Base-by-base conservation (phyloP, 2,888 invertebrate genomes). In the Microdon myrmicae region DNA sequence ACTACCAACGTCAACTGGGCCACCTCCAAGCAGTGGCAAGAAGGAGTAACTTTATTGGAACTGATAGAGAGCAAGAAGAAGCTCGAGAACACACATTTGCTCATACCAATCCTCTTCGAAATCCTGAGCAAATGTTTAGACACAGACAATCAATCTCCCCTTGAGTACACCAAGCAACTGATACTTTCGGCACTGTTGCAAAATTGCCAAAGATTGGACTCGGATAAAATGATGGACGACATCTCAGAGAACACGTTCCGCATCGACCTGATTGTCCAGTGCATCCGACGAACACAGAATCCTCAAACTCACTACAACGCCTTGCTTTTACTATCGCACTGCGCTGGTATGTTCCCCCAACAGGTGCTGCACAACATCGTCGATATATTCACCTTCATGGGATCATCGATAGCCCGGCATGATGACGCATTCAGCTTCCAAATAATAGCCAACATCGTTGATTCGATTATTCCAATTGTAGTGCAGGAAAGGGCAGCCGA, bases 371-470 rank as follows among this genome's bases (percentile, higher is more conserved):
- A 94, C 74, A 94, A 96, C 72, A 90, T 96, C 3, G 96, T 98
- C 88, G 90, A 94, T 13, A 92, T 99, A 70, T 99, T 99, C 76
- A 96, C 97, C 0, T 99, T 98, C 74, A 95, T 99, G 88, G 98
- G 98, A 1, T 91, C 91, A 0, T 93, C 93, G 0, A 88, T 98
- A 6, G 82, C 97, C 1, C 85, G 96, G 6, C 94, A 95, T 70
- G 97, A 98, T 74, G 96, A 97, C 73, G 89, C 91, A 0, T 96
- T 96, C 78, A 96, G 94, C 74, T 94, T 96, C 76, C 94, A 95
- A 78, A 90, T 97, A 14, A 95, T 97, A 45, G 86, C 88, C 1
- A 90, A 90, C 74, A 93, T 96, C 3, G 88, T 97, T 10, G 91
- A 94, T 71, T 92, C 92, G 0, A 85, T 97, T 19, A 86, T 97